phyloP scores from a whole-genome alignment of 92 coral and sea anemone species.

The Zoanthus solanderi region DNA sequence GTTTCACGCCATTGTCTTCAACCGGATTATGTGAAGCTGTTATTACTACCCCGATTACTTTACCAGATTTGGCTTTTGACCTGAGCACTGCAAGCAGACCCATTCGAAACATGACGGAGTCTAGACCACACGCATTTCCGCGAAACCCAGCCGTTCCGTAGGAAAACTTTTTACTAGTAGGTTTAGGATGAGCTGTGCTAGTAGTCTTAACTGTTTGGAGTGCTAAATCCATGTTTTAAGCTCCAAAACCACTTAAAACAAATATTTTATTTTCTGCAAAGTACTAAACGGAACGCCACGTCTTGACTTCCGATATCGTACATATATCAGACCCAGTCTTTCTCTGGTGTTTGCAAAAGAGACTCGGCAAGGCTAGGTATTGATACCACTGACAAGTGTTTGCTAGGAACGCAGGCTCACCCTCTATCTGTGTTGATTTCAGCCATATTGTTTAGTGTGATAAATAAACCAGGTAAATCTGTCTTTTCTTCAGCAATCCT shows the following conservation, averaged over 20 bases:
- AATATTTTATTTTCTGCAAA: not conserved
- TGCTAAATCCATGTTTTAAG: conserved; percentile 67
- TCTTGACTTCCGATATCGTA: not conserved
- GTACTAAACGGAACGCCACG: conserved; percentile 27
- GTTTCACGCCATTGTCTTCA: conserved; percentile 95
- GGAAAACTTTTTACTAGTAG: conserved; percentile 71
- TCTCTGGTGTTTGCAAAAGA: not conserved
- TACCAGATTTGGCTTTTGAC: conserved; percentile 84
- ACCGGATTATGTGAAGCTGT: conserved; percentile 99
- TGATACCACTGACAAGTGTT: conserved; percentile 38
- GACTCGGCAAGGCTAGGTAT: not conserved
- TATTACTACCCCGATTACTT: conserved; percentile 88
- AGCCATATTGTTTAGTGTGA: conserved; percentile 63
- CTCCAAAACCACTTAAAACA: not conserved
- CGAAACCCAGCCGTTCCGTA: conserved; percentile 99
- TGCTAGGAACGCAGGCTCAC: conserved; percentile 56
- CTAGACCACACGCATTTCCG: conserved; percentile 70
- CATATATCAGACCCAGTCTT: not conserved
- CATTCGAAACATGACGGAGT: conserved; percentile 98
- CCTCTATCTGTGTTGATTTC: conserved; percentile 65
- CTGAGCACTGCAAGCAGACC: conserved; percentile 93
- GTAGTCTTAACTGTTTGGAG: conserved; percentile 77
- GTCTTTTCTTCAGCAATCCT: conserved; percentile 24
- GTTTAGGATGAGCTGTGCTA: conserved; percentile 81
- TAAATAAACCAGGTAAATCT: conserved; percentile 58